phyloP scores from a whole-genome alignment of 2,888 invertebrate species.

The Periphyllus acericola region DNA sequence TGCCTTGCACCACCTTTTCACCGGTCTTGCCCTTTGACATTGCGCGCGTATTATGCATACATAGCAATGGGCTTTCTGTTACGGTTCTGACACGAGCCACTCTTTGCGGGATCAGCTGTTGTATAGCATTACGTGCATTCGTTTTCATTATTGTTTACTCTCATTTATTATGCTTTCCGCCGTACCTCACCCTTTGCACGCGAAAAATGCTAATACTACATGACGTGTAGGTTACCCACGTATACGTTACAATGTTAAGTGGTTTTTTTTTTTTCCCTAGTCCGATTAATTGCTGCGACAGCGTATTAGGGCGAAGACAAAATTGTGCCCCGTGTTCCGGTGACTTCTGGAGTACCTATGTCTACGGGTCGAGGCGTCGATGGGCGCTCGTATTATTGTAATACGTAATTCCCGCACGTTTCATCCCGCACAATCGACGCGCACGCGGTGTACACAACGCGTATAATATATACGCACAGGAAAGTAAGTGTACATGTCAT shows the following conservation, averaged over 20 bases:
- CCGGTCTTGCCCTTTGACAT: conserved; percentile 47
- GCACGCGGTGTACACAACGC: neutral
- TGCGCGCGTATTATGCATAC: conserved; percentile 1
- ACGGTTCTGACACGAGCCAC: conserved; percentile 35
- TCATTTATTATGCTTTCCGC: conserved; percentile 1
- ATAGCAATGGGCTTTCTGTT: neutral
- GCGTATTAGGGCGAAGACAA: neutral
- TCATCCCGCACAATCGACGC: conserved; percentile 50
- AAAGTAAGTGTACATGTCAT: conserved; percentile 43
- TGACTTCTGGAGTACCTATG: neutral
- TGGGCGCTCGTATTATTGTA: neutral
- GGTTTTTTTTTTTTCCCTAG: too few species aligned
- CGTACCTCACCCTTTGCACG: neutral
- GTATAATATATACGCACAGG: neutral
- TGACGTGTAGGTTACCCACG: too few species aligned
- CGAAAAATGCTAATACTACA: conserved; percentile 23
- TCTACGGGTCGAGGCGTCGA: conserved; percentile 33
- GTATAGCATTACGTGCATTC: neutral
- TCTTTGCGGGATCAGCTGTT: neutral
- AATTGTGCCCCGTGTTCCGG: conserved; percentile 12
- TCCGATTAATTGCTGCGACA: conserved; percentile 8
- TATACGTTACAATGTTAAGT: too few species aligned
- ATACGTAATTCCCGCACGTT: conserved; percentile 35
- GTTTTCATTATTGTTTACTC: neutral
- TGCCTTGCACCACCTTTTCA: neutral